Percentiles rank a stretch among this genome's conserved stretches.
These are phyloP conservation scores for Tupaia chinensis DNA, from an alignment of 2,113 vertebrate genomes.

Conservation along the genomic window DNA sequence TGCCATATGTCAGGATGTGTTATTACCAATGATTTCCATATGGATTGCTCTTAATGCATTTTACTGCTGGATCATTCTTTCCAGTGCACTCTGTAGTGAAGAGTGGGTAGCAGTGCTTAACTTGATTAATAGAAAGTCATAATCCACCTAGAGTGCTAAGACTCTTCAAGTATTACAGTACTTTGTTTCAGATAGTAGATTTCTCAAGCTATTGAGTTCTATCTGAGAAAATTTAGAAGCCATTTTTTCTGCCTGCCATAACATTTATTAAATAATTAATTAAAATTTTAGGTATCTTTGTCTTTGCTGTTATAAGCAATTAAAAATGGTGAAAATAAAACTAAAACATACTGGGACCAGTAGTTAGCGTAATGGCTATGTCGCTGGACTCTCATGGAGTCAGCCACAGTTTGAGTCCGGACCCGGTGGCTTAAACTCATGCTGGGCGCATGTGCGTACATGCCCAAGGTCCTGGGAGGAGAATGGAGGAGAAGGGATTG, in stretches of 20 bases:
- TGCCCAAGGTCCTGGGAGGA: too few relatives aligned
- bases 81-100: neutral
- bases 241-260: neutral
- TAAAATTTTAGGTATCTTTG: neutral
- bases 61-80: constrained; percentile 17
- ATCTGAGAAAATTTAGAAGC: neutral
- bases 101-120: constrained; percentile 26
- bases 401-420: too few relatives aligned
- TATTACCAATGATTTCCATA: constrained; percentile 65
- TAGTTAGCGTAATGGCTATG: too few relatives aligned
- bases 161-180: neutral
- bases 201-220: constrained; percentile 36
- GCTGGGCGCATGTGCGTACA: too few relatives aligned
- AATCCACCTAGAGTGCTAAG: neutral
- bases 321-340: neutral
- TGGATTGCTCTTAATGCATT: constrained; percentile 44
- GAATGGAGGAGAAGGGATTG: too few relatives aligned
- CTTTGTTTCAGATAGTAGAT: constrained; percentile 14
- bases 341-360: neutral
- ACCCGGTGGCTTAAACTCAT: too few relatives aligned
- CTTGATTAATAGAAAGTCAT: constrained; percentile 30
- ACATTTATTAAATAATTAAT: neutral
- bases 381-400: too few relatives aligned
- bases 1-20: constrained; percentile 22
- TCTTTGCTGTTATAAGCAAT: constrained; percentile 36